phyloP scores from a whole-genome alignment of 2,797 vertebrate genomes.

The Sebastes nivosus region DNA sequence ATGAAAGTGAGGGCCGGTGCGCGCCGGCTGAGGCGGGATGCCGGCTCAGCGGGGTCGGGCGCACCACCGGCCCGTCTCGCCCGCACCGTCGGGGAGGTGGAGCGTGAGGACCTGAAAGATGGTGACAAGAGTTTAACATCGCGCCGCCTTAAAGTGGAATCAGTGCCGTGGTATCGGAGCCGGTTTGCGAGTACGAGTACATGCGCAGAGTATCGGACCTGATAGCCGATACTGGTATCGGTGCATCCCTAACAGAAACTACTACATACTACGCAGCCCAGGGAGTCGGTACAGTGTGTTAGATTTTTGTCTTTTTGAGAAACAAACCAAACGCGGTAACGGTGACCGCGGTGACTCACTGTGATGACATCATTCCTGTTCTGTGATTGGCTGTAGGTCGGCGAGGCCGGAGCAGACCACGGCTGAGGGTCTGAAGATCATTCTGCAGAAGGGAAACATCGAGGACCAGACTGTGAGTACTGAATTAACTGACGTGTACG shows the following conservation, averaged over 20 bases:
- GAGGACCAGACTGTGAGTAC: constrained; percentile 84
- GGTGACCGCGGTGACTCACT: neutral
- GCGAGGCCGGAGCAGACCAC: constrained; percentile 51
- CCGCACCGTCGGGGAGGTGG: no score
- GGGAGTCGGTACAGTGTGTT: neutral
- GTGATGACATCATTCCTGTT: neutral
- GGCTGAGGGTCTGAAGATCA: constrained; percentile 78
- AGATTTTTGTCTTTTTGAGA: no score
- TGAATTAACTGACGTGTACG: no score
- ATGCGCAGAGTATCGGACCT: fast-evolving
- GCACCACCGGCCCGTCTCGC: fast-evolving
- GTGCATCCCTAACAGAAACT: no score
- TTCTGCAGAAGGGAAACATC: constrained; percentile 75
- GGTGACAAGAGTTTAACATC: no score
- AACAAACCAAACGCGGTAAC: neutral
- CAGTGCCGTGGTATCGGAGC: no score
- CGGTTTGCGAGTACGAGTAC: no score
- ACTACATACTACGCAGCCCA: neutral
- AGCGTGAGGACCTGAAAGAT: no score
- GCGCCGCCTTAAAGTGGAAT: no score
- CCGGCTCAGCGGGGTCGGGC: fast-evolving
- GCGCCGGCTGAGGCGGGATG: fast-evolving
- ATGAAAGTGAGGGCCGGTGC: no score
- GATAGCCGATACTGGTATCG: no score
- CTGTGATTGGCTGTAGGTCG: constrained; percentile 28